Evolutionary conservation across 2,888 invertebrate species (phyloP).

Genomic region (Ganaspis brasiliensis): DNA sequence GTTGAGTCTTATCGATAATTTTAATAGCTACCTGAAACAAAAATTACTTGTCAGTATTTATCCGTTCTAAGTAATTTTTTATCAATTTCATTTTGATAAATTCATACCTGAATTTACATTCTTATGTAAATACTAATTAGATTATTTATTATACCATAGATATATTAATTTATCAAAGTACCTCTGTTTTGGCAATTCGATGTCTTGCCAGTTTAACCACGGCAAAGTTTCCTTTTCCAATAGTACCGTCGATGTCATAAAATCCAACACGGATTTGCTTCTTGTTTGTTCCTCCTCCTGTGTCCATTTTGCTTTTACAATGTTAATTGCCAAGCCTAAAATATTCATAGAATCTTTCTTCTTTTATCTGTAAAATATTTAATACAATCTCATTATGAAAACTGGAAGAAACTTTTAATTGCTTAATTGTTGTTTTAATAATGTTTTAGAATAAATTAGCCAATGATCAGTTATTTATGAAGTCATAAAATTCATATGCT

Average conservation of each 20-base stretch:
- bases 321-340: slow-evolving; percentile 41
- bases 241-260: slow-evolving; percentile 98
- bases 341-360: slow-evolving; percentile 24
- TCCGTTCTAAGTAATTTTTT: no score
- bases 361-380: slow-evolving; percentile 9
- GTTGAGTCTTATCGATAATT: slow-evolving; percentile 96
- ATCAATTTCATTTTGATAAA: no score
- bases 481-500: no score
- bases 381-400: background rate
- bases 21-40: slow-evolving; percentile 95
- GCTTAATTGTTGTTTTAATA: no score
- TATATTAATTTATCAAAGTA: slow-evolving; percentile 82
- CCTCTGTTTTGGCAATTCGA: slow-evolving; percentile 99
- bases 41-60: slow-evolving; percentile 13
- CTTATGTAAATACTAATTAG: background rate
- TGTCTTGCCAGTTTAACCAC: slow-evolving; percentile 99
- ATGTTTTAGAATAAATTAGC: no score
- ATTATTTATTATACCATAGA: no score
- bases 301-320: slow-evolving; percentile 71
- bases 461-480: no score
- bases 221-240: slow-evolving; percentile 99
- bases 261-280: slow-evolving; percentile 94
- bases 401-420: background rate
- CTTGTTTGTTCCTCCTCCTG: slow-evolving; percentile 72
- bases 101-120: no score